phyloP scores from a whole-genome alignment of 53 echinoderm and acorn worm species.

The Patiria pectinifera region DNA sequence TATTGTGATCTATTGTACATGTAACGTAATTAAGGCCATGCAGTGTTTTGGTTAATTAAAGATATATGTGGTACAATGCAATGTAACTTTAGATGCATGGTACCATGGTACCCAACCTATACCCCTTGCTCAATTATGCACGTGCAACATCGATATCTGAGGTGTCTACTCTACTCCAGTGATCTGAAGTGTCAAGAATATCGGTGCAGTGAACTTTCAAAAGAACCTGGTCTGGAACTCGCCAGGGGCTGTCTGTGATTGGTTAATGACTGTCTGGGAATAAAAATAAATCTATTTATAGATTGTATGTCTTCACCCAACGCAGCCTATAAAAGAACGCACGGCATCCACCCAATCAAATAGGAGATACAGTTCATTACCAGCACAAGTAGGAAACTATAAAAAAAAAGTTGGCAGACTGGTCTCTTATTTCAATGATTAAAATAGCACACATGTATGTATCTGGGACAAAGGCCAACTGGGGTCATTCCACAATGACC shows the following conservation, averaged over 20 bases:
- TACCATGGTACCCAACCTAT: background rate
- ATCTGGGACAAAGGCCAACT: constrained; percentile 17
- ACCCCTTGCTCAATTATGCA: too few species aligned
- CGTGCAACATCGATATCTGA: background rate
- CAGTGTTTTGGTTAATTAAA: too few species aligned
- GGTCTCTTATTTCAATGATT: background rate
- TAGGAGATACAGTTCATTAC: too few species aligned
- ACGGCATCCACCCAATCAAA: too few species aligned
- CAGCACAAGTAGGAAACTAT: background rate
- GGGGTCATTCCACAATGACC: background rate
- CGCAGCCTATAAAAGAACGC: too few species aligned
- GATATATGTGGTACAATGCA: too few species aligned
- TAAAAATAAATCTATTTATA: background rate
- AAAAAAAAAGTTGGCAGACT: background rate
- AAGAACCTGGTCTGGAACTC: background rate
- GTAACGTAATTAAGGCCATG: too few species aligned
- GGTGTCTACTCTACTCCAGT: background rate
- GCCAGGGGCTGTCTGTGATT: background rate
- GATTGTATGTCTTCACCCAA: background rate
- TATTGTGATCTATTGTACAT: too few species aligned
- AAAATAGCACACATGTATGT: background rate
- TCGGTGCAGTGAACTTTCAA: background rate
- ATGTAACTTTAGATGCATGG: background rate
- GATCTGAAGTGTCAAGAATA: background rate
- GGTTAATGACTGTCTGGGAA: background rate